Evolutionary conservation across 1,140 invertebrate species (phyloP), one percentile per base, ranked within the genome.

Genomic region (Callitettix versicolor): DNA sequence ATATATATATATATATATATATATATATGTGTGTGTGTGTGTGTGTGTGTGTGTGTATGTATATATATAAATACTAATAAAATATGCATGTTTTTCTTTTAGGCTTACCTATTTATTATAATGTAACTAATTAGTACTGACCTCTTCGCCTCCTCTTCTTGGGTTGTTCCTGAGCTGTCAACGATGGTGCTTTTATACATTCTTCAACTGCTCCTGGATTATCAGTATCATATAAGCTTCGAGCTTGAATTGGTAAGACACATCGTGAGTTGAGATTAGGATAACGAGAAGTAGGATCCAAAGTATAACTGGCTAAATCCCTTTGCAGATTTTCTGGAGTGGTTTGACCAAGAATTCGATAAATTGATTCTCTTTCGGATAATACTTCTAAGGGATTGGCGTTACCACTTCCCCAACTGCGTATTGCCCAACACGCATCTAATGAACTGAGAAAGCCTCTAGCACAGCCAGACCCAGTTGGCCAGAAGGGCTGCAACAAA

Each of bases 391-490:
- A 68, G 0, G 86, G 81, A 55, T 83, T 82, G 24, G 76, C 69
- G 1, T 70, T 67, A 1, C 77, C 80, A 44, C 80, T 76, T 0
- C 86, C 83, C 87, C 91, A 96, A 30, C 82, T 75, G 59, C 88
- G 79, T 40, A 98, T 84, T 59, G 93, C 89, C 93, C 95, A 99
- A 30, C 91, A 91, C 0, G 93, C 88, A 75, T 99, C 95, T 65
- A 98, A 79, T 2, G 89, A 91, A 43, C 92, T 92, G 0, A 99
- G 73, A 71, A 99, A 99, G 22, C 96, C 96, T 47, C 95, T 77
- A 0, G 94, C 95, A 74, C 94, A 98, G 3, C 96, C 96, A 21
- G 93, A 95, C 0, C 95, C 95, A 0, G 93, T 97, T 2, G 95
- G 95, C 95, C 95, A 98, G 71, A 98, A 98, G 0, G 93, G 95